These are phyloP conservation scores for Regulus satrapa DNA, from an alignment of 2,113 vertebrate genomes.

Conservation along the genomic window DNA sequence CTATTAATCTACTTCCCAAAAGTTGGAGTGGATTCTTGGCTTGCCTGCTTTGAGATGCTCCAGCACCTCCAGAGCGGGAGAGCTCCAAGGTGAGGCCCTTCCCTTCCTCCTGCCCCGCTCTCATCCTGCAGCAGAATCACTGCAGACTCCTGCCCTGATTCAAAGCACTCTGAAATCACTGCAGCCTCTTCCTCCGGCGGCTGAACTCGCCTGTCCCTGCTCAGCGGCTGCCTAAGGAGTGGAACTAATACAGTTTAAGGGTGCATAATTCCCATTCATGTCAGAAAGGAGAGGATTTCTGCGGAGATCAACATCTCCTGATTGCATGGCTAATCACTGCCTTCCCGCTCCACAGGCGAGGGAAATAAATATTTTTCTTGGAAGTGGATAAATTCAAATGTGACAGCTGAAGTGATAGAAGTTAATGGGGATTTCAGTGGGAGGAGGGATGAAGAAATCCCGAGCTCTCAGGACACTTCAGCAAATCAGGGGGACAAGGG, in stretches of 20 bases:
- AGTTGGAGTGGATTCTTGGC: neutral
- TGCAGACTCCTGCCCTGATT: neutral
- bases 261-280: neutral
- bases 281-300: neutral
- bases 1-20: neutral
- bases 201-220: neutral
- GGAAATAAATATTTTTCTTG: neutral
- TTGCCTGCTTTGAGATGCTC: neutral
- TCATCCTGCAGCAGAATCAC: neutral
- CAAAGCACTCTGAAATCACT: neutral
- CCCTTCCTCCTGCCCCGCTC: neutral
- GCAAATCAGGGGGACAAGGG: neutral
- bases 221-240: neutral
- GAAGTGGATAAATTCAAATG: neutral
- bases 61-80: neutral
- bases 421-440: conserved; percentile 4
- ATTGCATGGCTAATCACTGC: neutral
- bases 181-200: neutral
- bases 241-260: neutral
- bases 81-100: neutral
- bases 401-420: conserved; percentile 15
- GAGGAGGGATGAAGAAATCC: neutral
- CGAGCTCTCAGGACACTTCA: neutral
- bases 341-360: neutral
- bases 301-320: neutral